Evolutionary conservation across 2,797 vertebrate species (phyloP).

Genomic region (Mionectes olivaceus): DNA sequence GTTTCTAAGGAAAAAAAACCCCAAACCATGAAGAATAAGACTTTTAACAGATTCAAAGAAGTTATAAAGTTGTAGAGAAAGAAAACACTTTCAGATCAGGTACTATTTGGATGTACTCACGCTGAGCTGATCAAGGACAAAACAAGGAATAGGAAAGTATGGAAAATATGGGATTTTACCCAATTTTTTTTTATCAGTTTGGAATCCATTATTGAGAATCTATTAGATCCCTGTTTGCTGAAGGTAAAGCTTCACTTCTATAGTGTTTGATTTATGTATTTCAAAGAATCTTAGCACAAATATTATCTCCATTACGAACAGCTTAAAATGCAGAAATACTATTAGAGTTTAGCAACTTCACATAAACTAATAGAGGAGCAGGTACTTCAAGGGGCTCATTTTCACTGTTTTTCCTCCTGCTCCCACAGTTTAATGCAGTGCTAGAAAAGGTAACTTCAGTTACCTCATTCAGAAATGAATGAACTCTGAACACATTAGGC

Average conservation of each 20-base stretch:
- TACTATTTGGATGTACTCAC: not conserved
- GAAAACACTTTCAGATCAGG: not conserved
- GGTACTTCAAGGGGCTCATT: not conserved
- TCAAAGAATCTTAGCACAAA: not conserved
- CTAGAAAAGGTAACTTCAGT: not conserved
- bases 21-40: not conserved
- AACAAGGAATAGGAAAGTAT: not conserved
- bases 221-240: not conserved
- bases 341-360: not conserved
- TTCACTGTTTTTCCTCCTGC: not conserved
- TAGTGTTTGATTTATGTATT: not conserved
- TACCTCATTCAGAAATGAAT: not conserved
- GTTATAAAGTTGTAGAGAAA: not conserved
- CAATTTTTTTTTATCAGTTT: accelerated
- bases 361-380: not conserved
- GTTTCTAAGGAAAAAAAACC: not conserved
- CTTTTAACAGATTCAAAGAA: not conserved
- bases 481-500: not conserved
- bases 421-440: not conserved
- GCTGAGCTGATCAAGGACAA: not conserved
- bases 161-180: not conserved
- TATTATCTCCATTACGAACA: not conserved
- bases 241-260: not conserved
- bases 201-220: not conserved
- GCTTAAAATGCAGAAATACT: not conserved